Evolutionary conservation across 2,888 invertebrate genomes (phyloP).

Genomic region (Terebella lapidaria): DNA sequence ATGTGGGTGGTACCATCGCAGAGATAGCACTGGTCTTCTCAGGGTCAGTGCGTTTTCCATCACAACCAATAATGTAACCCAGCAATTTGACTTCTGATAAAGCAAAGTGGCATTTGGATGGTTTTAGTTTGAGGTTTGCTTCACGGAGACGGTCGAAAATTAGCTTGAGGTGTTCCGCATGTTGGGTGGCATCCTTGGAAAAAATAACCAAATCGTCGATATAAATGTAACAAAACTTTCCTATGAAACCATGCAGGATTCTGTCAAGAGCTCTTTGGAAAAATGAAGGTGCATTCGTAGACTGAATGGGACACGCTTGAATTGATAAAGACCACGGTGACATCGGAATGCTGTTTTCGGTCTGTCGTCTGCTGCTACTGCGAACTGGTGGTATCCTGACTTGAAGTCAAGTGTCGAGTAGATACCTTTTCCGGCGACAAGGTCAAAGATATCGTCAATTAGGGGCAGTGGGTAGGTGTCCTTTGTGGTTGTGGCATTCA

Average conservation of each 20-base stretch:
- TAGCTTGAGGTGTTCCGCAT: background rate
- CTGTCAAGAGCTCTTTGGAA: background rate
- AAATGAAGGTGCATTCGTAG: slow-evolving; percentile 1
- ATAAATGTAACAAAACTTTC: background rate
- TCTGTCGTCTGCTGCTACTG: background rate
- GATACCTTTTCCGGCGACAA: background rate
- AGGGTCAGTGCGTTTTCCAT: background rate
- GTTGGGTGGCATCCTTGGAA: background rate
- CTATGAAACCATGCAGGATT: background rate
- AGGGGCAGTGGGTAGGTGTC: no score
- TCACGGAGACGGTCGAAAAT: background rate
- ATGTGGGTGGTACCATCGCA: background rate
- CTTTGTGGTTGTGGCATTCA: no score
- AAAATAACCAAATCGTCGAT: slow-evolving; percentile 2
- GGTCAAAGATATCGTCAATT: slow-evolving; percentile 9
- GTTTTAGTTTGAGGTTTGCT: background rate
- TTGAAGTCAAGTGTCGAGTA: no score
- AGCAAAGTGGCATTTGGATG: background rate
- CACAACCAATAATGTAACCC: background rate
- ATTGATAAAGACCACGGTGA: slow-evolving; percentile 5
- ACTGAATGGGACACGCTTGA: background rate
- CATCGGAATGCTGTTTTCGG: slow-evolving; percentile 8
- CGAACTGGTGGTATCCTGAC: slow-evolving; percentile 2
- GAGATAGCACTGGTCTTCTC: background rate
- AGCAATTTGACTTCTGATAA: background rate